A percentile compares a stretch with the other conserved stretches of the same genome.
Conservation (phyloP, 2,113 vertebrate genomes). For the Caretta caretta region DNA sequence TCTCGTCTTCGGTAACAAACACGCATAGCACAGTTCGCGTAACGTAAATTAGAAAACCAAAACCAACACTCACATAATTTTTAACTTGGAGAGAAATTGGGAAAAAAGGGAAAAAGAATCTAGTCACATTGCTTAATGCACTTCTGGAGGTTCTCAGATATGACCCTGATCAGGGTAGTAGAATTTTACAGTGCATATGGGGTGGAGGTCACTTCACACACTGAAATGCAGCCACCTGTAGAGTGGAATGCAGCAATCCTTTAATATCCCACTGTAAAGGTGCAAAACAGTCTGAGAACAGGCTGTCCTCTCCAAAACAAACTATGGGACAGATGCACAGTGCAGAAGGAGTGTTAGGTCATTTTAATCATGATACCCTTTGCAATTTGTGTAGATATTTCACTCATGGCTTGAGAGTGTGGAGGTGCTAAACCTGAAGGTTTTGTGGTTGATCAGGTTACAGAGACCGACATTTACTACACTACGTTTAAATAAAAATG, state of each 20-base stretch:
- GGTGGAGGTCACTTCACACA: fast-evolving
- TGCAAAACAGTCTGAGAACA: neutral
- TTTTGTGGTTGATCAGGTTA: neutral
- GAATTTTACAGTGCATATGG: neutral
- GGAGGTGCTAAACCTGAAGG: neutral
- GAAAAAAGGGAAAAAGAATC: neutral
- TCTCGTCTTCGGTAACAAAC: neutral
- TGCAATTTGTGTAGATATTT: neutral
- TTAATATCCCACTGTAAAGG: neutral
- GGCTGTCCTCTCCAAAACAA: neutral
- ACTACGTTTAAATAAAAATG: neutral
- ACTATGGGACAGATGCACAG: fast-evolving
- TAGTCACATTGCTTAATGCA: neutral
- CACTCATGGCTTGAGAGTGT: neutral
- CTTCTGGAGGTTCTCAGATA: conserved; percentile 31
- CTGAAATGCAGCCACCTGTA: neutral
- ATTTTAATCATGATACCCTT: neutral
- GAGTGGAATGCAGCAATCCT: neutral
- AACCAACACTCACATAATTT: neutral
- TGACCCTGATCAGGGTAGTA: fast-evolving
- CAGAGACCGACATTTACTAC: neutral
- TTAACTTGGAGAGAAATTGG: neutral
- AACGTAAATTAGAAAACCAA: neutral
- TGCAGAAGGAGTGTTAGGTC: neutral
- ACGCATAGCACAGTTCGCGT: neutral